Percentiles rank a stretch among this genome's conserved stretches.
phyloP scores from a whole-genome alignment of 1,140 invertebrate genomes.

The Cotesia glomerata region DNA sequence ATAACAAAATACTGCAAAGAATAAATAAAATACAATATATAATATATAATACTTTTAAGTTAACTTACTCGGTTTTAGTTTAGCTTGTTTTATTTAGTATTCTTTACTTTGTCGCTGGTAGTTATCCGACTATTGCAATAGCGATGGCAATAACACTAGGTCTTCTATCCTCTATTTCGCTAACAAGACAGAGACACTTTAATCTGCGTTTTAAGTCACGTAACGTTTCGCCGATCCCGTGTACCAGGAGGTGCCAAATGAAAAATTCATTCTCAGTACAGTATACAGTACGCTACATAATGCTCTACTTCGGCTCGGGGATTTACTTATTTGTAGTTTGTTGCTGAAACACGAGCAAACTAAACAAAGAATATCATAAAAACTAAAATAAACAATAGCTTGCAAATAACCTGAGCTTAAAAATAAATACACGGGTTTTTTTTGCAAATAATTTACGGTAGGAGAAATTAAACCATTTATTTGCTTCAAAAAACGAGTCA shows the following conservation, averaged over 20 bases:
- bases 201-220: slow-evolving; percentile 51
- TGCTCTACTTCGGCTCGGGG: not conserved
- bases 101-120: not conserved
- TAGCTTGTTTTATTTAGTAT: not conserved
- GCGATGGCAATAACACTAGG: too few relatives aligned
- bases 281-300: slow-evolving; percentile 3
- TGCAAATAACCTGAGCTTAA: too few relatives aligned
- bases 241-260: slow-evolving; percentile 40
- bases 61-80: not conserved
- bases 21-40: not conserved
- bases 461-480: too few relatives aligned
- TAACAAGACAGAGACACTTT: slow-evolving; percentile 36
- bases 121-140: too few relatives aligned
- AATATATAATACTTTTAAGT: too few relatives aligned
- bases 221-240: slow-evolving; percentile 46
- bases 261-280: slow-evolving; percentile 47
- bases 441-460: too few relatives aligned
- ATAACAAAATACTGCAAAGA: not conserved
- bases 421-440: too few relatives aligned
- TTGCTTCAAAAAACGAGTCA: too few relatives aligned
- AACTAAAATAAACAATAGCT: not conserved
- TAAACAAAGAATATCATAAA: not conserved
- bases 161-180: not conserved
- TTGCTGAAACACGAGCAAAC: not conserved
- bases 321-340: slow-evolving; percentile 1